Conservation (phyloP, 1,140 invertebrate species). For the Lordiphosa mommai region DNA sequence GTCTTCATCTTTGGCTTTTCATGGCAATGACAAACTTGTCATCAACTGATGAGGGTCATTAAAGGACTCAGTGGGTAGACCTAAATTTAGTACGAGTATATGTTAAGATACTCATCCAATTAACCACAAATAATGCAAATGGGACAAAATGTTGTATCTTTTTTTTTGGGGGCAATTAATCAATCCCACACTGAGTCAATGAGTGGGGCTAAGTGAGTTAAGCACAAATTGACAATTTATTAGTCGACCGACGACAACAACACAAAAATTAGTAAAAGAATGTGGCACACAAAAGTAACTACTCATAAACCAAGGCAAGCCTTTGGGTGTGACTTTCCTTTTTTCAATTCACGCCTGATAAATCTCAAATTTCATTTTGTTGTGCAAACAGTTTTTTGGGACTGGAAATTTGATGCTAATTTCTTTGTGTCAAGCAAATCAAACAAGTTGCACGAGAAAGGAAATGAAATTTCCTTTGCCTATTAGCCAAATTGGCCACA, state of each 20-base stretch:
- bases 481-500: conserved; percentile 66
- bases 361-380: conserved; percentile 65
- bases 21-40: too few relatives aligned
- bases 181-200: conserved; percentile 33
- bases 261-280: conserved; percentile 42
- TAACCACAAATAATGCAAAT: not conserved
- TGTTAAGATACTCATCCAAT: too few relatives aligned
- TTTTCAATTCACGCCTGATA: conserved; percentile 22
- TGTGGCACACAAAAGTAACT: not conserved
- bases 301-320: conserved; percentile 25
- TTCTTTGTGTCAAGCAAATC: conserved; percentile 42
- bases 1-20: too few relatives aligned
- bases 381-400: conserved; percentile 1
- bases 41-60: too few relatives aligned
- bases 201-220: conserved; percentile 58
- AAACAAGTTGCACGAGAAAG: conserved; percentile 33
- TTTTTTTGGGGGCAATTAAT: conserved; percentile 46
- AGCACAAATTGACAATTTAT: conserved; percentile 62
- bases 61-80: too few relatives aligned
- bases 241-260: too few relatives aligned
- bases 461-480: conserved; percentile 11
- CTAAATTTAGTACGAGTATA: too few relatives aligned
- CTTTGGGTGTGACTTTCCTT: conserved; percentile 16
- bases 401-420: conserved; percentile 65
- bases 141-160: not conserved